Evolutionary conservation across 2,113 vertebrate genomes (phyloP).

Genomic region (Eleginops maclovinus): DNA sequence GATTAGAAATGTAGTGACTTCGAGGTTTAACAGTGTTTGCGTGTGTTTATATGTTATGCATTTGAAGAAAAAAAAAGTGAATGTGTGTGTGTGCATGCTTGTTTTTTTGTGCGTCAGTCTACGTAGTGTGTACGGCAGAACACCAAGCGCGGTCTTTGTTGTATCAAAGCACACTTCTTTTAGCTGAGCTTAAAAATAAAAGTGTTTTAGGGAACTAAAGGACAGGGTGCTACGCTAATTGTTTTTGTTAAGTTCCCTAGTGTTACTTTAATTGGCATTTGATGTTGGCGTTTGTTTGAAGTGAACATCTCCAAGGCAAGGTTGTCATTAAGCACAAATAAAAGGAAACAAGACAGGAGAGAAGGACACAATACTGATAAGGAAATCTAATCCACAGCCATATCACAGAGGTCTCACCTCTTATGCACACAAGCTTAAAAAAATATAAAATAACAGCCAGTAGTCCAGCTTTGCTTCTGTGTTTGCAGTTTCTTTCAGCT

Average conservation of each 20-base stretch:
- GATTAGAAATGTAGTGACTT: conserved; percentile 45
- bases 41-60: background rate
- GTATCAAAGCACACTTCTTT: conserved; percentile 20
- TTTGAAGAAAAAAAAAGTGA: background rate
- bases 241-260: conserved; percentile 59
- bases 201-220: conserved; percentile 60
- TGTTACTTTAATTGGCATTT: conserved; percentile 53
- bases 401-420: conserved; percentile 28
- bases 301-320: conserved; percentile 77
- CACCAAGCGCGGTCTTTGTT: background rate
- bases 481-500: conserved; percentile 43
- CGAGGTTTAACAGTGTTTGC: conserved; percentile 28
- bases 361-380: conserved; percentile 42
- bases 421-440: conserved; percentile 36
- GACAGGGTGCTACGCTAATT: conserved; percentile 67
- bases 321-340: conserved; percentile 52
- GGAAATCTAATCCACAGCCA: conserved; percentile 24
- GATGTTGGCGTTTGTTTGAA: conserved; percentile 41
- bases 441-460: conserved; percentile 49
- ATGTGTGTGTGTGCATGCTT: conserved; percentile 8
- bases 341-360: conserved; percentile 59
- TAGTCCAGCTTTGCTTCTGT: conserved; percentile 49
- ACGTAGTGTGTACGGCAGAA: conserved; percentile 11
- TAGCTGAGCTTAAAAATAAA: conserved; percentile 29
- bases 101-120: conserved; percentile 19